These are phyloP conservation scores for Trididemnum miniatum DNA, from an alignment of 23 tunicate genomes.

Conservation along the genomic window DNA sequence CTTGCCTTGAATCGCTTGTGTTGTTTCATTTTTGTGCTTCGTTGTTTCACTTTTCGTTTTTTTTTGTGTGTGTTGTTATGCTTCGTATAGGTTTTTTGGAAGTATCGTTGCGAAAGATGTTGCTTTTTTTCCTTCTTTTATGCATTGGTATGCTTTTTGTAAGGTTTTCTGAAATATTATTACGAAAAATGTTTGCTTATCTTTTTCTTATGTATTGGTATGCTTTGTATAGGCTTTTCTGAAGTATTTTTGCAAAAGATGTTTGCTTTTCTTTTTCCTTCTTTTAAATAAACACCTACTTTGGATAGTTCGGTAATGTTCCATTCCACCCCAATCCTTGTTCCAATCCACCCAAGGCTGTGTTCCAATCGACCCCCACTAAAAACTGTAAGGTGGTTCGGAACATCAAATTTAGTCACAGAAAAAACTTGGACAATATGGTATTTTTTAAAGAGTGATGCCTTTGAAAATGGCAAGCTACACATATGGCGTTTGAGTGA, in stretches of 20 bases:
- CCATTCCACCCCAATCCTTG: not conserved
- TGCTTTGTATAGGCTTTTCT: not conserved
- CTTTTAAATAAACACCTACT: no score
- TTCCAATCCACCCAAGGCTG: not conserved
- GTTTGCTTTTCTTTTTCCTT: no score
- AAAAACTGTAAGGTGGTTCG: not conserved
- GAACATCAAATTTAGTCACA: no score
- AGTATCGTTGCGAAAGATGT: not conserved
- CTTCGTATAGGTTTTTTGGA: not conserved
- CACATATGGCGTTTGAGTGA: no score
- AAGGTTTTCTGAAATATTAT: no score
- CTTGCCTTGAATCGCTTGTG: not conserved
- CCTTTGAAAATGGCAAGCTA: not conserved
- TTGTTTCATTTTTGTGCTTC: not conserved
- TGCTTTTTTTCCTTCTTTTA: no score
- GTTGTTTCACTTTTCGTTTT: not conserved
- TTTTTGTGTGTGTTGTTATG: not conserved
- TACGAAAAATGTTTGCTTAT: no score
- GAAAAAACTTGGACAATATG: no score
- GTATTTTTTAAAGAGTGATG: not conserved
- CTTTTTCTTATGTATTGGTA: not conserved
- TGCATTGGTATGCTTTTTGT: no score
- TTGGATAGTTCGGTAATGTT: no score
- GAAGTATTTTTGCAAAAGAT: not conserved
- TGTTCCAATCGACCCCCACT: not conserved